These are phyloP conservation scores for Drosophila arawakana DNA, from an alignment of 1,140 invertebrate species.

Conservation along the genomic window DNA sequence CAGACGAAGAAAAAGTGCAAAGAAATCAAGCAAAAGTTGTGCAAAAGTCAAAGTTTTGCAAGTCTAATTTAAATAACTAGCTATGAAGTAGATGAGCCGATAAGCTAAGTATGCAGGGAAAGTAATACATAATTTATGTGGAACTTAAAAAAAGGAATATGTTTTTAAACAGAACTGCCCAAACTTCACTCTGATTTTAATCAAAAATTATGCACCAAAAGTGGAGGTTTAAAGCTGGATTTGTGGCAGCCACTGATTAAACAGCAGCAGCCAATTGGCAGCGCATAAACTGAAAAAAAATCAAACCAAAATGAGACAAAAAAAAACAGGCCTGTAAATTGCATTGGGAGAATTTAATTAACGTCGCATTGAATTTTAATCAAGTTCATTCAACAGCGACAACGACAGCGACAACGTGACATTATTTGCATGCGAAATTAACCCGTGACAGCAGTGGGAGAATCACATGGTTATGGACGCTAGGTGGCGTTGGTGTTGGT, in stretches of 20 bases:
- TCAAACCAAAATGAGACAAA: too few species aligned
- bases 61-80: constrained; percentile 5
- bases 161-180: too few species aligned
- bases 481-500: constrained; percentile 9
- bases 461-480: background rate
- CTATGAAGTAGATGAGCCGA: background rate
- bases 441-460: constrained; percentile 61
- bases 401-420: constrained; percentile 69
- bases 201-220: background rate
- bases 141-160: background rate
- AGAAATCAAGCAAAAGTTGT: background rate
- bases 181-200: background rate
- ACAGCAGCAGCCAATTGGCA: constrained; percentile 7
- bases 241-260: constrained; percentile 3
- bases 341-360: constrained; percentile 79
- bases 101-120: background rate
- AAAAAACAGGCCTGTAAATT: constrained; percentile 56
- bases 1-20: background rate
- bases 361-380: constrained; percentile 81
- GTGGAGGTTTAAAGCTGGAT: background rate
- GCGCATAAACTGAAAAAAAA: background rate
- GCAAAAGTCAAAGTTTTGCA: constrained; percentile 5
- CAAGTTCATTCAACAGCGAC: constrained; percentile 77
- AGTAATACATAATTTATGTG: too few species aligned
- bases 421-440: constrained; percentile 82